These are phyloP conservation scores for Pristionchus maxplancki DNA, from an alignment of 2,888 invertebrate species.

Conservation along the genomic window DNA sequence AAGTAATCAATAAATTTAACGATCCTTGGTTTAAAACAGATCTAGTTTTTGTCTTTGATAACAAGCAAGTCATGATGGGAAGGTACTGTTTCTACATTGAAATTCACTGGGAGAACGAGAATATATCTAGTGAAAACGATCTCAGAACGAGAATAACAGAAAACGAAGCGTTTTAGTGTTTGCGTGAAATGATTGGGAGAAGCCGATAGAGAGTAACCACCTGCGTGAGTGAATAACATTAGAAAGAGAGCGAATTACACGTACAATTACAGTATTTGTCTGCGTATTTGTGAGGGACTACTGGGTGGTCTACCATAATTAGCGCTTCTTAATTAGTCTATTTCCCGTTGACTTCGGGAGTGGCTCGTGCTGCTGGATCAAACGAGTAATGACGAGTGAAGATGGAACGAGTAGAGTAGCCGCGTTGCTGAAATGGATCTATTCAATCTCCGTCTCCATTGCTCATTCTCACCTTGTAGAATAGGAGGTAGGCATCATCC, in stretches of 20 bases:
- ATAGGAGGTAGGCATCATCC: slow-evolving; percentile 78
- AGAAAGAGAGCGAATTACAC: slow-evolving; percentile 32
- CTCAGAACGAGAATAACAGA: neutral
- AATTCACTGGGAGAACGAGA: slow-evolving; percentile 20
- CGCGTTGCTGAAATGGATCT: slow-evolving; percentile 28
- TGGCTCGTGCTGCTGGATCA: slow-evolving; percentile 43
- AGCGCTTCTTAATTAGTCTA: slow-evolving; percentile 21
- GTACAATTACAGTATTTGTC: slow-evolving; percentile 27
- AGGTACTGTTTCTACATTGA: neutral
- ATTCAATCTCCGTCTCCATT: neutral
- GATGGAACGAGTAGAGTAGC: slow-evolving; percentile 45
- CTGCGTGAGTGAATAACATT: slow-evolving; percentile 11
- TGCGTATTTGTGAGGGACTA: slow-evolving; percentile 13
- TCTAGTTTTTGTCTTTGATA: neutral
- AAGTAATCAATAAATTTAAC: slow-evolving; percentile 23
- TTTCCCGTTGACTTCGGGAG: slow-evolving; percentile 17
- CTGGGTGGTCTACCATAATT: neutral
- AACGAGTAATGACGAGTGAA: slow-evolving; percentile 53
- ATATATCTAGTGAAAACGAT: slow-evolving; percentile 16
- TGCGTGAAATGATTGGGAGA: neutral
- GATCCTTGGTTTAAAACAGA: neutral
- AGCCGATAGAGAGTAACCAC: slow-evolving; percentile 30
- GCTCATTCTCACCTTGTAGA: slow-evolving; percentile 72
- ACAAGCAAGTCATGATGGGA: neutral
- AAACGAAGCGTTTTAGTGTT: neutral